Base-by-base conservation (phyloP, 2,888 invertebrate genomes). In the Andrena dorsata region DNA sequence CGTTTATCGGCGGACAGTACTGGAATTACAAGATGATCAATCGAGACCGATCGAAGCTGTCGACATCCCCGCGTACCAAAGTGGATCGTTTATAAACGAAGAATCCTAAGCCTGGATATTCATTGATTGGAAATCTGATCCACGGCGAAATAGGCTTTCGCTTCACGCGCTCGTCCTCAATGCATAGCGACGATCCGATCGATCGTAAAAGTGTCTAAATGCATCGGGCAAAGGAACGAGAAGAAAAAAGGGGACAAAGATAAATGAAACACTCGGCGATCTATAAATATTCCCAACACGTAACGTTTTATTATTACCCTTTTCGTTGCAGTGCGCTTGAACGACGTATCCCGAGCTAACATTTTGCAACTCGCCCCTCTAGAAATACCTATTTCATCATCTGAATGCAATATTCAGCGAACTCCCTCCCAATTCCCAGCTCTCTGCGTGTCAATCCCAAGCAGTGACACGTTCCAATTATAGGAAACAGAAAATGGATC, bases 121-220 rank as follows among this genome's bases (percentile, higher is more conserved):
- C 65, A 30, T 70, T 58, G 60, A 65, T 60, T 28, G 76, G 51
- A 72, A 47, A 76, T 69, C 58, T 47, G 35, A 69, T 69, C 60
- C 60, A 60, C 20, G 30, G 13, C 32, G 35, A 65, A 69, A 47
- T 32, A 26, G 7, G 35, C n/a, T 53, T 35, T 16, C 28, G 26
- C 26, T 16, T 28, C 53, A 10, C 23, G 8, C 47, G 35, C 26
- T 60, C 64, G 69, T 72, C 23, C 47, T 56, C 64, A 13, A 81
- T 82, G 63, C n/a, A 35, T 32, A 26, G 1, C 41, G 75, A 83
- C 66, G 28, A 66, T 41, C 56, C 72, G 35, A 74, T 70, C 69
- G 75, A 78, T 78, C 77, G 75, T 61, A 70, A 80, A 70, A 60
- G 32, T 53, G 51, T 41, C 23, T 26, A 58, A 64, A 56, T 16